Evolutionary conservation across 2,888 invertebrate genomes (phyloP).

Genomic region (Yponomeuta malinellus): DNA sequence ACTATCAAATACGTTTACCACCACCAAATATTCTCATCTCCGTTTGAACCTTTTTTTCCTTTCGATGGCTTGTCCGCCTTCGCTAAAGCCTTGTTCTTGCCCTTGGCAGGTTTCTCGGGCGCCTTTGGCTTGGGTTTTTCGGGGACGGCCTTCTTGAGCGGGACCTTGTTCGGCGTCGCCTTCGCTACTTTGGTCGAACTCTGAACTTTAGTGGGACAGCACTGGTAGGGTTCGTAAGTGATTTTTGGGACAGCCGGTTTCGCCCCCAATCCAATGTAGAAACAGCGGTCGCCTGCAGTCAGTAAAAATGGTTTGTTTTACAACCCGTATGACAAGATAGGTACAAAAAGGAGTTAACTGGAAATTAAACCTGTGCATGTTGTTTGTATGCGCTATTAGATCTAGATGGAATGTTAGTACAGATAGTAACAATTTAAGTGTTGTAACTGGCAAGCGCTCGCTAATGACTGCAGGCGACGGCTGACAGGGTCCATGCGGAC

Average conservation of each 20-base stretch:
- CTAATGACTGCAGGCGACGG: slow-evolving; percentile 81
- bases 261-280: slow-evolving; percentile 96
- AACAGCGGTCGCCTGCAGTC: slow-evolving; percentile 97
- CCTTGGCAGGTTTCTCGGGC: slow-evolving; percentile 54
- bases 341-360: slow-evolving; percentile 57
- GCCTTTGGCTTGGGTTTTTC: slow-evolving; percentile 48
- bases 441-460: slow-evolving; percentile 70
- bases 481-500: slow-evolving; percentile 66
- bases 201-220: slow-evolving; percentile 91
- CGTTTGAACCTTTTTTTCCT: slow-evolving; percentile 89
- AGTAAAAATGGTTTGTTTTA: slow-evolving; percentile 90
- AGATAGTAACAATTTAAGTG: slow-evolving; percentile 59
- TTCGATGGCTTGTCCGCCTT: slow-evolving; percentile 77
- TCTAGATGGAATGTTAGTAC: slow-evolving; percentile 72
- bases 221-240: slow-evolving; percentile 93
- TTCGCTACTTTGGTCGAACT: slow-evolving; percentile 88
- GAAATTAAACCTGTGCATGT: slow-evolving; percentile 67
- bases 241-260: slow-evolving; percentile 84
- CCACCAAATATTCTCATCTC: slow-evolving; percentile 90
- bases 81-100: slow-evolving; percentile 67
- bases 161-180: slow-evolving; percentile 79
- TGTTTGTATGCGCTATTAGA: slow-evolving; percentile 60
- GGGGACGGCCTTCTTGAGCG: slow-evolving; percentile 68
- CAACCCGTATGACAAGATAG: slow-evolving; percentile 61
- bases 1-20: slow-evolving; percentile 74